phyloP scores from a whole-genome alignment of 2,797 vertebrate species.

The Martes flavigula region DNA sequence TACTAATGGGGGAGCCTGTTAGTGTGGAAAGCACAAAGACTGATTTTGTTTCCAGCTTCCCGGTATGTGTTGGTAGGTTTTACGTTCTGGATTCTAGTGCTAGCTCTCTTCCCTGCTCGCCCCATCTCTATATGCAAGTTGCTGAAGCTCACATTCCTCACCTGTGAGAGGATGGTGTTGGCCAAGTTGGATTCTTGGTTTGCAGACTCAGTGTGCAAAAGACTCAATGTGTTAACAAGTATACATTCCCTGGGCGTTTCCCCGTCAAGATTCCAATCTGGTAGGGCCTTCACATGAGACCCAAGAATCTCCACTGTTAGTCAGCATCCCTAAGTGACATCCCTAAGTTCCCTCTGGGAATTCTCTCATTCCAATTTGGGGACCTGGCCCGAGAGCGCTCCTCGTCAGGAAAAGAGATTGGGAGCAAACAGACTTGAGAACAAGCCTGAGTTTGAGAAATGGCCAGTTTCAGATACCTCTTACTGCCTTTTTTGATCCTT shows the following conservation, averaged over 20 bases:
- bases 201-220: neutral
- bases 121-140: neutral
- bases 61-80: neutral
- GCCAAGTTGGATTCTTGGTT: neutral
- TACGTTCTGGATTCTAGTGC: neutral
- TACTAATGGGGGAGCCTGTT: slow-evolving; percentile 42
- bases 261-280: neutral
- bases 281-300: neutral
- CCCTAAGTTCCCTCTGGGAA: neutral
- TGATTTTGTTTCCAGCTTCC: neutral
- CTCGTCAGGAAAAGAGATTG: neutral
- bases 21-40: neutral
- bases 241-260: neutral
- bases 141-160: neutral
- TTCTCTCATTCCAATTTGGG: neutral
- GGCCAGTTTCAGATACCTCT: neutral
- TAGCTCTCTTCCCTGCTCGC: neutral
- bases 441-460: neutral
- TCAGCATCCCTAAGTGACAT: neutral
- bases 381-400: neutral
- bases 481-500: neutral
- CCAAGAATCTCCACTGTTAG: neutral
- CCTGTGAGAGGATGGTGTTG: neutral
- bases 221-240: neutral
- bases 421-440: neutral